phyloP scores from a whole-genome alignment of 2,797 vertebrate genomes.

The Chaetodon trifasciatus region DNA sequence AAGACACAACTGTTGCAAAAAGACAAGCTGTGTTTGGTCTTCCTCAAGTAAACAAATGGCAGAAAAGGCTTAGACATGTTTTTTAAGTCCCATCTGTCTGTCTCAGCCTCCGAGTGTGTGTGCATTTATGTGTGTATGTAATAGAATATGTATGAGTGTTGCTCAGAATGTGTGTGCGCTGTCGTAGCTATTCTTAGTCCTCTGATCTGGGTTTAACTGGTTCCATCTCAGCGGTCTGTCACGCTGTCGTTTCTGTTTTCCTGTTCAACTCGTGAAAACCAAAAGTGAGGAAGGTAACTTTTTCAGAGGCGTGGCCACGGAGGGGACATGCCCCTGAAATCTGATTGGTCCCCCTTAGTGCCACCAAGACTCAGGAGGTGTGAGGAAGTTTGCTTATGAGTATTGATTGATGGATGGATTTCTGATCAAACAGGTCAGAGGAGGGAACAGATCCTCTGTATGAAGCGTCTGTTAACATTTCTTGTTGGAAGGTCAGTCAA shows the following conservation, averaged over 20 bases:
- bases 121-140: constrained; percentile 7
- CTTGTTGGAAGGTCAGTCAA: too few relatives aligned
- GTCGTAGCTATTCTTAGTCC: constrained; percentile 24
- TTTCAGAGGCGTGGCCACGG: not conserved
- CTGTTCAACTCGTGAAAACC: not conserved
- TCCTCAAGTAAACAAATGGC: constrained; percentile 54
- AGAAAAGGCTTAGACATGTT: constrained; percentile 34
- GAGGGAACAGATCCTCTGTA: too few relatives aligned
- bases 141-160: constrained; percentile 39
- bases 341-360: not conserved
- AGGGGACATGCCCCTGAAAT: not conserved
- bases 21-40: constrained; percentile 52
- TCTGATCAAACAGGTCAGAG: too few relatives aligned
- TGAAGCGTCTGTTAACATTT: too few relatives aligned
- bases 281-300: not conserved
- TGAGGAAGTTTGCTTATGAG: too few relatives aligned
- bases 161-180: constrained; percentile 6
- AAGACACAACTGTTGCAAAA: constrained; percentile 33
- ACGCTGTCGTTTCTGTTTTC: constrained; percentile 16
- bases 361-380: not conserved
- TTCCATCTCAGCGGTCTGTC: constrained; percentile 15
- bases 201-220: constrained; percentile 32
- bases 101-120: constrained; percentile 18
- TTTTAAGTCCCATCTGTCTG: constrained; percentile 55
- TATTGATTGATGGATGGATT: too few relatives aligned